Conservation (phyloP, 2,113 vertebrate species). For the Toxotes chatareus region DNA sequence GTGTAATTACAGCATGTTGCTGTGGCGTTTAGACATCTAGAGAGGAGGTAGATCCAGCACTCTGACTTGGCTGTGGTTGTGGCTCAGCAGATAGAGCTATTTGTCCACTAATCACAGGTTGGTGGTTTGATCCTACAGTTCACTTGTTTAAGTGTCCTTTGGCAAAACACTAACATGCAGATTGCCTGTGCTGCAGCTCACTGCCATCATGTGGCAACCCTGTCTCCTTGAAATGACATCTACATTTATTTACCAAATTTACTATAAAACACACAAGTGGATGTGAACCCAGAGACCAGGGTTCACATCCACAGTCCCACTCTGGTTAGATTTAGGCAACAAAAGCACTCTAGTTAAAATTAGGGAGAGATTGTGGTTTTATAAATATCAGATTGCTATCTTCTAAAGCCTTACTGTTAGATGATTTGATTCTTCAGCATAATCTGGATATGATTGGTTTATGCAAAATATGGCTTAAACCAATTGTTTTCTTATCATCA, state of each 20-base stretch:
- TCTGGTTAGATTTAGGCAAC: too few species aligned
- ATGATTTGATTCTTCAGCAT: too few species aligned
- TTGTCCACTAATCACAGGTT: not conserved
- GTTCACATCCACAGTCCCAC: too few species aligned
- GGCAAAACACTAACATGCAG: not conserved
- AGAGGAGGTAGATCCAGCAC: not conserved
- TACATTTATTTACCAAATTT: not conserved
- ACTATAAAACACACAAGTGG: too few species aligned
- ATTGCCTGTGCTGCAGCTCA: not conserved
- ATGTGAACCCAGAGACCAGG: too few species aligned
- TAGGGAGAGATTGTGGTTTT: too few species aligned
- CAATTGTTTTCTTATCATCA: too few species aligned
- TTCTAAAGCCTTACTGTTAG: too few species aligned
- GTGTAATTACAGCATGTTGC: not conserved
- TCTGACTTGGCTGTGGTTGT: not conserved
- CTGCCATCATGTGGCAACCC: not conserved
- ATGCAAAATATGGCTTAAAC: too few species aligned
- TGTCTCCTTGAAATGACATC: not conserved
- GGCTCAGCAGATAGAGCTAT: not conserved
- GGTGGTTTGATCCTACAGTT: not conserved
- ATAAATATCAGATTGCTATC: too few species aligned
- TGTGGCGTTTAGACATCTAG: not conserved
- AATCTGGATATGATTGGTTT: too few species aligned
- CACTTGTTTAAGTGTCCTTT: not conserved
- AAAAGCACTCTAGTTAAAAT: too few species aligned